Evolutionary conservation across 1,140 invertebrate species (phyloP).

Genomic region (Anastrepha ludens): DNA sequence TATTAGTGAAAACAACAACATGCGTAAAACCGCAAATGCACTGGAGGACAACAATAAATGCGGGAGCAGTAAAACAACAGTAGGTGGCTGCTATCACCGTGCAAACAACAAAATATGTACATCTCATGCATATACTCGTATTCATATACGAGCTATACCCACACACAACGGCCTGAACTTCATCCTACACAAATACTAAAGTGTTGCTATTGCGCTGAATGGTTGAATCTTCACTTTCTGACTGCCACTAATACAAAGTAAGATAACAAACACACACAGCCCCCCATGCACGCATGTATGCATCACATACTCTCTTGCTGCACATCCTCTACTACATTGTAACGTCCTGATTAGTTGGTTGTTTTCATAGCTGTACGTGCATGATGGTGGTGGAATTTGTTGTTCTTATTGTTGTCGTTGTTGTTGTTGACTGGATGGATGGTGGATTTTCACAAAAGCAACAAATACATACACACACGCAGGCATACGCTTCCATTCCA

Average conservation of each 20-base stretch:
- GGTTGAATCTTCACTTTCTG: conserved; percentile 67
- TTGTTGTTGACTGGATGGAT: neutral
- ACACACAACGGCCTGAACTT: neutral
- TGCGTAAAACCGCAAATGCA: neutral
- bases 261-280: conserved; percentile 4
- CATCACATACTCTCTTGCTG: neutral
- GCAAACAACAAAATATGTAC: conserved; percentile 8
- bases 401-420: neutral
- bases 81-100: conserved; percentile 7
- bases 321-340: conserved; percentile 23
- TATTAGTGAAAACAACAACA: conserved; percentile 12
- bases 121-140: neutral
- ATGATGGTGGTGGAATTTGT: conserved; percentile 8
- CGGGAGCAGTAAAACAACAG: neutral
- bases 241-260: conserved; percentile 61
- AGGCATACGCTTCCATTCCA: neutral
- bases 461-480: neutral
- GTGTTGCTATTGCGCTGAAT: conserved; percentile 32
- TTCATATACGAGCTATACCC: neutral
- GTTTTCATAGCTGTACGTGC: conserved; percentile 43
- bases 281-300: neutral
- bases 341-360: conserved; percentile 49
- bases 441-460: conserved; percentile 52
- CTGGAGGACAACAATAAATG: conserved; percentile 36
- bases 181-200: conserved; percentile 29